These are phyloP conservation scores for Mizuhopecten yessoensis DNA, from an alignment of 1,140 invertebrate species.

Conservation along the genomic window DNA sequence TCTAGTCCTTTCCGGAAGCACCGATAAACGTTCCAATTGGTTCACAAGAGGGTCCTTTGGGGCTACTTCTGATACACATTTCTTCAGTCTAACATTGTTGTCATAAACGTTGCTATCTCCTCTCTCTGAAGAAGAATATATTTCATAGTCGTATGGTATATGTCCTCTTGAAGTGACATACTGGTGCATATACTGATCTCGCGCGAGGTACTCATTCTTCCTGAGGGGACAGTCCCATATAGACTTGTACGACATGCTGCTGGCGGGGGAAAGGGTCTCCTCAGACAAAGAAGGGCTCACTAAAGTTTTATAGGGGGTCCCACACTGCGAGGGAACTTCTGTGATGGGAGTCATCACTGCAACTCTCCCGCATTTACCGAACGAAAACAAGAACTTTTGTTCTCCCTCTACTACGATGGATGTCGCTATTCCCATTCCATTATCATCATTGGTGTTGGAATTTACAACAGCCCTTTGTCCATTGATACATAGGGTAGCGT, in stretches of 20 bases:
- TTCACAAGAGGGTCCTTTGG: background rate
- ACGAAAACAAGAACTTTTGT: background rate
- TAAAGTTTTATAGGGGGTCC: background rate
- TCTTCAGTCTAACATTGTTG: background rate
- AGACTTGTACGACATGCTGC: background rate
- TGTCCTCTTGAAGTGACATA: background rate
- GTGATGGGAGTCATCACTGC: background rate
- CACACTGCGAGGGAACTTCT: background rate
- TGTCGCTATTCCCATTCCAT: background rate
- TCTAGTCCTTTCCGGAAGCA: background rate
- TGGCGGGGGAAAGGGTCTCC: background rate
- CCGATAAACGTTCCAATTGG: background rate
- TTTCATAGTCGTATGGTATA: background rate
- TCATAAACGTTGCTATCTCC: background rate
- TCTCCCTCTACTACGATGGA: background rate
- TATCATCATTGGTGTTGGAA: background rate
- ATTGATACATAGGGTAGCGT: background rate
- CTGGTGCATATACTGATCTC: background rate
- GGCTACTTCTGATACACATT: background rate
- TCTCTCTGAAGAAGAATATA: background rate
- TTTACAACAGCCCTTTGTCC: background rate
- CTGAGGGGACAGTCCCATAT: background rate
- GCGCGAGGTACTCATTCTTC: background rate
- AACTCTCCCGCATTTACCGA: constrained; percentile 28
- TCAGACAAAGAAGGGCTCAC: background rate